Evolutionary conservation across 37 sponge, comb jelly and placozoan genomes (phyloP).

Genomic region (Mnemiopsis leidyi): DNA sequence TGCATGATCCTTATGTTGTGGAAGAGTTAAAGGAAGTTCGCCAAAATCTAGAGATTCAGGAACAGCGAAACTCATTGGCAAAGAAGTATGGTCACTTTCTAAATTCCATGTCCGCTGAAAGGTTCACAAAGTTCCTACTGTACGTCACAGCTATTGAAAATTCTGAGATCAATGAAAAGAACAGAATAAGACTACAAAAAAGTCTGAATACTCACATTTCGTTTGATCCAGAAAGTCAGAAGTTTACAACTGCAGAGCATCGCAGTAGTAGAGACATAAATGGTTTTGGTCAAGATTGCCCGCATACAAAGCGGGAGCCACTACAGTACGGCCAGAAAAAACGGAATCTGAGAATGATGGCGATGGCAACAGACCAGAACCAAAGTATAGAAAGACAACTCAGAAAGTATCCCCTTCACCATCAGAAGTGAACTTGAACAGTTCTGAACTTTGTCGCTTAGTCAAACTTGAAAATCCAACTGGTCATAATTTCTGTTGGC

Average conservation of each 20-base stretch:
- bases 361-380: no score
- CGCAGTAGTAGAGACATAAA: no score
- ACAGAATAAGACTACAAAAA: neutral
- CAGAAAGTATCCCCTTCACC: no score
- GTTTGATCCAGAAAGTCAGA: neutral
- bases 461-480: neutral
- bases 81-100: neutral
- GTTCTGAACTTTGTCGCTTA: neutral
- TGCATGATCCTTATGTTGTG: neutral
- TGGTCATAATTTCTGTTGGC: neutral
- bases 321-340: no score
- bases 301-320: no score
- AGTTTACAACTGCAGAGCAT: neutral
- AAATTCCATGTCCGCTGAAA: neutral
- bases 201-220: neutral
- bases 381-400: no score
- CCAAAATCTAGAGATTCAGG: neutral
- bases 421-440: no score
- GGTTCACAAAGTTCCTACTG: neutral
- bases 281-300: no score
- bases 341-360: no score
- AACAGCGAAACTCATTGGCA: neutral
- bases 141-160: neutral
- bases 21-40: neutral
- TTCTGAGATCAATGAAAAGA: neutral